Conservation (phyloP, 2,113 vertebrate species). For the Mungos mungo region DNA sequence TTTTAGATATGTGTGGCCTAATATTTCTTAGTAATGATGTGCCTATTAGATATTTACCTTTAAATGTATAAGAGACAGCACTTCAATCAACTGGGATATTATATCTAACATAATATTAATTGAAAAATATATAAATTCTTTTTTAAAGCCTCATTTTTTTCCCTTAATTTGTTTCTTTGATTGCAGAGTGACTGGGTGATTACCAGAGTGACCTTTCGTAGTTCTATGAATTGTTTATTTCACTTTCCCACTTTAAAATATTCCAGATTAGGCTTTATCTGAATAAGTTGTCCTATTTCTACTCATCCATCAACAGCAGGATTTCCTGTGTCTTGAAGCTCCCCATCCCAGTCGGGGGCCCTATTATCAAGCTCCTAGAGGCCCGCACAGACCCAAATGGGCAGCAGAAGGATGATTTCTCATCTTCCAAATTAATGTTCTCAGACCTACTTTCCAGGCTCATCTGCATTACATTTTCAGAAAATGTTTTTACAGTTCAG, state of each 20-base stretch:
- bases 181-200: background rate
- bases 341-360: fast-evolving
- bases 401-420: background rate
- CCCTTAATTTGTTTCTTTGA: background rate
- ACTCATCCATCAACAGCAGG: background rate
- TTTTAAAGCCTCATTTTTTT: background rate
- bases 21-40: background rate
- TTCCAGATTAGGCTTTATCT: background rate
- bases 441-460: background rate
- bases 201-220: background rate
- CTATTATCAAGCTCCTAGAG: background rate
- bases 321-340: background rate
- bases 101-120: background rate
- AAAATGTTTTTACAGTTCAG: background rate
- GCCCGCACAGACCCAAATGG: no score
- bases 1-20: background rate
- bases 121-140: background rate
- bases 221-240: background rate
- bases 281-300: background rate
- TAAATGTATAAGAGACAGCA: background rate
- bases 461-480: background rate
- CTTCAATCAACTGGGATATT: background rate
- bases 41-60: background rate
- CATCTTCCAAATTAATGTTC: background rate
- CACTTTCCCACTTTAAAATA: background rate